A percentile compares a stretch with the other conserved stretches of the same genome.
Conservation (phyloP, 2,113 vertebrate species). For the Leucosticte australis region DNA sequence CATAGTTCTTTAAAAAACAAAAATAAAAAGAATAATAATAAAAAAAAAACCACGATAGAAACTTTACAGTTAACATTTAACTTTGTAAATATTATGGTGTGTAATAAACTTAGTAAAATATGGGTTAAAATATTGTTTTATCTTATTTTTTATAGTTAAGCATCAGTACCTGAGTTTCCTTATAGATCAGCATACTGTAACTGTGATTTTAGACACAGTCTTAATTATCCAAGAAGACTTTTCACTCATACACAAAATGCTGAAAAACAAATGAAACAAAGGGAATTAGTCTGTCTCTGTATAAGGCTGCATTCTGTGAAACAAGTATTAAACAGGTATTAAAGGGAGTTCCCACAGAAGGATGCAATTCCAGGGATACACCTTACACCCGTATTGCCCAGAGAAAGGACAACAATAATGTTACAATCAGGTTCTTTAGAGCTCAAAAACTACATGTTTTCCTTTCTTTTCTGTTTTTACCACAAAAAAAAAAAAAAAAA, state of each 20-base stretch:
- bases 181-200: constrained; percentile 49
- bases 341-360: constrained; percentile 22
- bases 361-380: constrained; percentile 50
- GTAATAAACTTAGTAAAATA: constrained; percentile 75
- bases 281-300: constrained; percentile 46
- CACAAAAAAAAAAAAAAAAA: neutral
- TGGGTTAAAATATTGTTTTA: constrained; percentile 75
- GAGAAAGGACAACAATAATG: constrained; percentile 69
- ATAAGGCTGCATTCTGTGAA: constrained; percentile 58
- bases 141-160: constrained; percentile 74
- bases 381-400: constrained; percentile 62
- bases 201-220: constrained; percentile 45
- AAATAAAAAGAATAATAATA: neutral
- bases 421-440: constrained; percentile 56
- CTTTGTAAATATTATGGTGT: constrained; percentile 76
- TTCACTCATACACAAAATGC: constrained; percentile 60
- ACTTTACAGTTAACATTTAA: constrained; percentile 73
- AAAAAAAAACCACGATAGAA: constrained; percentile 43
- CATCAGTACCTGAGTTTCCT: constrained; percentile 66
- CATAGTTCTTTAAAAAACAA: constrained; percentile 65
- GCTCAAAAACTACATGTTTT: constrained; percentile 57
- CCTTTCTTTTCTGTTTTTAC: constrained; percentile 6
- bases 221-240: constrained; percentile 55
- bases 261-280: constrained; percentile 51
- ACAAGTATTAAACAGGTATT: constrained; percentile 12